Evolutionary conservation across 2,888 invertebrate species (phyloP), one percentile per base, ranked within the genome.

Genomic region (Zygaena filipendulae): DNA sequence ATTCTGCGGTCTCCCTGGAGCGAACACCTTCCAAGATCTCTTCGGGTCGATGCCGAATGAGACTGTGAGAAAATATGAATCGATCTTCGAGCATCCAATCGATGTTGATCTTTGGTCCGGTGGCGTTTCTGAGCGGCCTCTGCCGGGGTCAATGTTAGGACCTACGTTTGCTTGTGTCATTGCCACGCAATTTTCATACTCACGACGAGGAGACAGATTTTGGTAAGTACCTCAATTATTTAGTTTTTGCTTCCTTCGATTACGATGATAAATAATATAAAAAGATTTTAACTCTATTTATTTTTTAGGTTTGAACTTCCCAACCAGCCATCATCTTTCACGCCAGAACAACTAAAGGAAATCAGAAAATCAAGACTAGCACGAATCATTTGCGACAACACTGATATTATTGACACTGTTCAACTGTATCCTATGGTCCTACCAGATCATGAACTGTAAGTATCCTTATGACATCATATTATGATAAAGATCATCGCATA

Each of bases 21-120:
- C 91, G 0, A 84, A 90, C 23, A 83, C 77, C 11, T 94, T 90
- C 71, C 88, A 90, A 31, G 92, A 91, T 41, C 81, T 95, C 40
- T 89, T 89, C 42, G 92, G 92, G 13, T 87, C 91, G 25, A 93
- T 95, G 92, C 87, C 91, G 3, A 95, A 95, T 55, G 90, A 91
- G 38, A 95, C 95, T 2, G 88, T 94, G 25, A 74, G 85, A 32
- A 86, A 90, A 61, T 94, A 93, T 56, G 84, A 88, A 43, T 87
- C 89, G 3, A 91, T 94, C 51, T 94, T 92, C 53, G 90, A 91
- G 85, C 90, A 92, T 62, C 94, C 95, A 2, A 84, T 88, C 35
- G 97, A 97, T 62, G 92, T 97, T 24, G 96, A 97, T 79, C 80
- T 96, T 29, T 97, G 95, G 93, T 92, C 94, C 10, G 96, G 95